A percentile compares a stretch with the other conserved stretches of the same genome.
These are phyloP conservation scores for Drosophila gunungcola DNA, from an alignment of 1,140 invertebrate genomes.

Conservation along the genomic window DNA sequence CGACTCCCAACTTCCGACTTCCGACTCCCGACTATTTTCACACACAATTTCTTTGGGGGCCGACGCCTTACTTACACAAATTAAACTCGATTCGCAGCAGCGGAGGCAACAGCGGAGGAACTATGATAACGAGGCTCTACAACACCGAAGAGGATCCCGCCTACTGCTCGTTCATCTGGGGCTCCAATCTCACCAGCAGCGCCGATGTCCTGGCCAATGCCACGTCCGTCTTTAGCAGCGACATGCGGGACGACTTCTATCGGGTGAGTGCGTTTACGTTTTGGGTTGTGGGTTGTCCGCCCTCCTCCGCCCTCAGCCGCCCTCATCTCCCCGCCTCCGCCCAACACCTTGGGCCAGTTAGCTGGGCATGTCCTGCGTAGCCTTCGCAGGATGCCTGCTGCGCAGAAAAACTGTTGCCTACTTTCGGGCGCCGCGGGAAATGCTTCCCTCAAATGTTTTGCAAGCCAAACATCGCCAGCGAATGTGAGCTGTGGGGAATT, in stretches of 20 bases:
- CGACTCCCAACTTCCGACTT: no score
- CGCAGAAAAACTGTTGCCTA: constrained; percentile 50
- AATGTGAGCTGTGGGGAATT: constrained; percentile 20
- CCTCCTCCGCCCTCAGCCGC: no score
- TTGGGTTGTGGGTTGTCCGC: background rate
- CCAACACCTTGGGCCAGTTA: constrained; percentile 3
- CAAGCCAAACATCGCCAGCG: constrained; percentile 11
- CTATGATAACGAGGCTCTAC: constrained; percentile 81
- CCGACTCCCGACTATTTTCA: constrained; percentile 31
- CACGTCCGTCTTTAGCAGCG: constrained; percentile 44
- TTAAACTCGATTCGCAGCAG: constrained; percentile 53
- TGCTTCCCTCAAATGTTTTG: constrained; percentile 28
- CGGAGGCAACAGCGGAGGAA: constrained; percentile 21
- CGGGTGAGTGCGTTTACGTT: constrained; percentile 62
- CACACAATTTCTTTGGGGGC: constrained; percentile 31
- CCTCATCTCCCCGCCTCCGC: no score
- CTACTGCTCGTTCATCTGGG: constrained; percentile 81
- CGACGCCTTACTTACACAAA: constrained; percentile 59
- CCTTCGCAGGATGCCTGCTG: constrained; percentile 38
- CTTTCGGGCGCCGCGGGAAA: constrained; percentile 46
- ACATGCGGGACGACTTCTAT: constrained; percentile 74
- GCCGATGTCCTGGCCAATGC: constrained; percentile 54
- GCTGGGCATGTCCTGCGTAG: background rate
- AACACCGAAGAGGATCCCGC: constrained; percentile 80
- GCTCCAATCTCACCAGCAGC: constrained; percentile 65